Conservation (phyloP, 2,888 invertebrate species). For the Dasysyrphus albostriatus region DNA sequence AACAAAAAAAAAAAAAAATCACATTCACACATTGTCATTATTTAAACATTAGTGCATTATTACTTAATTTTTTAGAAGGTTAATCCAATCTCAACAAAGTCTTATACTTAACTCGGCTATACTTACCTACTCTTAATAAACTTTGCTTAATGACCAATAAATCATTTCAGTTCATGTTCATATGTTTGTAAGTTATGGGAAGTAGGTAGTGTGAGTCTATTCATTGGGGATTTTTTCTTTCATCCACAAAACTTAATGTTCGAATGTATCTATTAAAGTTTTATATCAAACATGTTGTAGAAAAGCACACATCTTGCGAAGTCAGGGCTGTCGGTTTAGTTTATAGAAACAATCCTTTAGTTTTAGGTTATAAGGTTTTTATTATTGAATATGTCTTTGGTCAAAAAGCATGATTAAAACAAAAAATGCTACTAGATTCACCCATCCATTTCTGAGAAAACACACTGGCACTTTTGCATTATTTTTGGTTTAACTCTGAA, state of each 20-base stretch:
- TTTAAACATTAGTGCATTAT: conserved; percentile 45
- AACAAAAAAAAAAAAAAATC: conserved; percentile 16
- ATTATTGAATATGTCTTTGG: no score
- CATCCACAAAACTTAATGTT: background rate
- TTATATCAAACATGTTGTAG: conserved; percentile 47
- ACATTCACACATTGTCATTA: conserved; percentile 44
- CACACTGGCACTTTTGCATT: no score
- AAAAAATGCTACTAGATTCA: no score
- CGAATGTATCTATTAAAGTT: background rate
- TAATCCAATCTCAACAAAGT: conserved; percentile 7
- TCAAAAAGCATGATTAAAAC: no score
- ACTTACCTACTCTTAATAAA: background rate
- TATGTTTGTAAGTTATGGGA: conserved; percentile 24
- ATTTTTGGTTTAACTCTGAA: no score
- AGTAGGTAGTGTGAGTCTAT: conserved; percentile 31
- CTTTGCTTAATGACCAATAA: conserved; percentile 41
- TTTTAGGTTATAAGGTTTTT: background rate
- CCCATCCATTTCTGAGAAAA: no score
- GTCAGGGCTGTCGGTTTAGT: background rate
- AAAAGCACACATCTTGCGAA: conserved; percentile 15
- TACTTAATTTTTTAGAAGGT: conserved; percentile 39
- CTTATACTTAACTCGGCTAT: background rate
- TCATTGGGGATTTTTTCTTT: background rate
- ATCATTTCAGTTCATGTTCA: conserved; percentile 32
- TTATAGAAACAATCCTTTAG: background rate